A percentile compares a stretch with the other conserved stretches of the same genome.
phyloP scores from a whole-genome alignment of 2,113 vertebrate genomes.

The Oncorhynchus masou region DNA sequence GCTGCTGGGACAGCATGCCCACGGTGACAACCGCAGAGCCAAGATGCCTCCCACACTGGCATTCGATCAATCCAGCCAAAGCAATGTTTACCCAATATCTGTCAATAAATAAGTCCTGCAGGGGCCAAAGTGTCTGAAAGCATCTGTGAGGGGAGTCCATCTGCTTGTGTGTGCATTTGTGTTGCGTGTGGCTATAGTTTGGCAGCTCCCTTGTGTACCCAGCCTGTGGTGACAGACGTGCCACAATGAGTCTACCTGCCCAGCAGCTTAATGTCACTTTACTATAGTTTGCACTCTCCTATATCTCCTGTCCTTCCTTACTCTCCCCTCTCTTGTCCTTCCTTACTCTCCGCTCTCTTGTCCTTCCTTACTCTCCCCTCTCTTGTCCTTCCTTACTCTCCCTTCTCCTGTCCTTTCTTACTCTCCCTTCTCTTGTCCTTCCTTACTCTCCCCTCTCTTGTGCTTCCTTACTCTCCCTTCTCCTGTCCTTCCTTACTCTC shows the following conservation, averaged over 20 bases:
- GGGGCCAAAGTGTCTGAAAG: neutral
- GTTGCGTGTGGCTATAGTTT: neutral
- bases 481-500: too few species aligned
- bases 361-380: too few species aligned
- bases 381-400: too few species aligned
- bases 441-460: too few species aligned
- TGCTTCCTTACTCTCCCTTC: too few species aligned
- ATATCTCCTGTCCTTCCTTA: slow-evolving; percentile 18
- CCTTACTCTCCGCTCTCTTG: too few species aligned
- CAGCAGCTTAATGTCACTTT: slow-evolving; percentile 9
- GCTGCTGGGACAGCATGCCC: slow-evolving; percentile 36
- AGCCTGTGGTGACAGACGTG: slow-evolving; percentile 52
- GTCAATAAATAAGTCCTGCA: neutral
- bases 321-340: too few species aligned
- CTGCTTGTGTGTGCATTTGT: neutral
- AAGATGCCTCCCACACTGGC: slow-evolving; percentile 41
- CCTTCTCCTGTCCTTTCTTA: too few species aligned
- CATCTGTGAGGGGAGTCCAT: too few species aligned
- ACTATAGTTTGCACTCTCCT: slow-evolving; percentile 5
- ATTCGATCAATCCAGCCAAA: slow-evolving; percentile 49
- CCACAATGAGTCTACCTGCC: slow-evolving; percentile 47
- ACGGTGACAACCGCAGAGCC: slow-evolving; percentile 52
- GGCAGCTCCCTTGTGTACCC: slow-evolving; percentile 30
- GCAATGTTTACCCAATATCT: slow-evolving; percentile 31
- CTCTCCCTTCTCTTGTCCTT: too few species aligned